Evolutionary conservation across 2,888 invertebrate genomes (phyloP).

Genomic region (Cryptocephalus moraei): DNA sequence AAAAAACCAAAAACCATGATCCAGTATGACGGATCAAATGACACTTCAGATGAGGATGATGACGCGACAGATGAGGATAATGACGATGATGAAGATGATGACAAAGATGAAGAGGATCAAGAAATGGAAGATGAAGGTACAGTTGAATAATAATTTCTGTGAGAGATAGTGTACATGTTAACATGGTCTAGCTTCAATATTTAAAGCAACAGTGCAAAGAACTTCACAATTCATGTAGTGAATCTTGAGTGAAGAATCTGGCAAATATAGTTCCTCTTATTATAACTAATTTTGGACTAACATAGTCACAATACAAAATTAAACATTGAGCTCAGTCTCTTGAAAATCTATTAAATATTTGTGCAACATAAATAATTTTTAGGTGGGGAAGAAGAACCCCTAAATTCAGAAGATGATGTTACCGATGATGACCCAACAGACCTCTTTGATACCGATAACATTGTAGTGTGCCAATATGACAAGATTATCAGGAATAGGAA

Average conservation of each 20-base stretch:
- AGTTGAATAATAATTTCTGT: neutral
- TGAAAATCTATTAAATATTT: too few species aligned
- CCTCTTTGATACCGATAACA: conserved; percentile 97
- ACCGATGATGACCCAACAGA: conserved; percentile 92
- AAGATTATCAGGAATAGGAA: conserved; percentile 94
- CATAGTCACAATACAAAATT: too few species aligned
- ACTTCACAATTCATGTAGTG: too few species aligned
- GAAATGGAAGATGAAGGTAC: conserved; percentile 37
- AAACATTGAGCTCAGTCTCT: too few species aligned
- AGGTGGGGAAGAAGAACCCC: conserved; percentile 61
- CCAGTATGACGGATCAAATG: conserved; percentile 28
- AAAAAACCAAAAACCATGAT: neutral
- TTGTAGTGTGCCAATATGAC: conserved; percentile 99
- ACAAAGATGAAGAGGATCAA: conserved; percentile 49
- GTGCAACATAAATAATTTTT: too few species aligned
- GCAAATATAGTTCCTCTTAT: too few species aligned
- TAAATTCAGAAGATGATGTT: conserved; percentile 95
- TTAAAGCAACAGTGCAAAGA: too few species aligned
- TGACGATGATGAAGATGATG: conserved; percentile 55
- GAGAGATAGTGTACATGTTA: too few species aligned
- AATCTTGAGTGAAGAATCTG: too few species aligned
- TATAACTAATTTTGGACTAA: too few species aligned
- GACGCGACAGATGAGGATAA: conserved; percentile 56
- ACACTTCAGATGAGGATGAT: conserved; percentile 64
- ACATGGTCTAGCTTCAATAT: too few species aligned